Evolutionary conservation across 2,113 vertebrate species (phyloP), one percentile per base, ranked within the genome.

Genomic region (Merops nubicus): DNA sequence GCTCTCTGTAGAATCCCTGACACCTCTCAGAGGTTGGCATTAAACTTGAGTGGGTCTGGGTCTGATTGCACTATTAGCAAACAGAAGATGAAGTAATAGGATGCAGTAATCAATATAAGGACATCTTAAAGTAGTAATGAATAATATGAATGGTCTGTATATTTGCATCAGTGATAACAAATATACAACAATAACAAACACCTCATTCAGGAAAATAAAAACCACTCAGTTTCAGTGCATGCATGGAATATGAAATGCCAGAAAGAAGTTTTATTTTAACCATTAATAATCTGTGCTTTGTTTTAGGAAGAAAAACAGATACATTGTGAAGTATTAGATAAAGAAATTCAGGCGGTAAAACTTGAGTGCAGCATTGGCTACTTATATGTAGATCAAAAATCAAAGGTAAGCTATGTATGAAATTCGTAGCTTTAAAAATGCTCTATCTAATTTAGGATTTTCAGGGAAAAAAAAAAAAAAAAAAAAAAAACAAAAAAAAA

Each of bases 231-330:
- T 83, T 77, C 23, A 73, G 28, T 33, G 36, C 36, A 18, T 63
- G 26, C 34, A 2, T 82, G 38, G 59, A 75, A 64, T 29, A n/a
- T 84, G 59, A 73, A 88, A 60, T 40, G 76, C 92, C 11, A 28
- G 70, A 12, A 38, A 80, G 31, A 34, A 22, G 6, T 56, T 83
- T 85, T 57, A 4, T 80, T 83, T 75, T 64, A 62, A 75, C 73
- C 15, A 56, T 50, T 76, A 31, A 18, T 86, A 86, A 82, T 81
- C 91, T 45, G 6, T 81, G 40, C 34, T 79, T 94, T 88, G 40
- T 96, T 97, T 92, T 96, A 99, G 99, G 98, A 98, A 95, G 98
- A 99, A 91, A 98, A 98, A 77, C 93, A 98, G 85, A 98, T 99
- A 92, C 98, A 97, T 45, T 99, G 99, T 97, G 98, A 98, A 8